Conservation (phyloP, 1,140 invertebrate species). For the Drosophila sp. region DNA sequence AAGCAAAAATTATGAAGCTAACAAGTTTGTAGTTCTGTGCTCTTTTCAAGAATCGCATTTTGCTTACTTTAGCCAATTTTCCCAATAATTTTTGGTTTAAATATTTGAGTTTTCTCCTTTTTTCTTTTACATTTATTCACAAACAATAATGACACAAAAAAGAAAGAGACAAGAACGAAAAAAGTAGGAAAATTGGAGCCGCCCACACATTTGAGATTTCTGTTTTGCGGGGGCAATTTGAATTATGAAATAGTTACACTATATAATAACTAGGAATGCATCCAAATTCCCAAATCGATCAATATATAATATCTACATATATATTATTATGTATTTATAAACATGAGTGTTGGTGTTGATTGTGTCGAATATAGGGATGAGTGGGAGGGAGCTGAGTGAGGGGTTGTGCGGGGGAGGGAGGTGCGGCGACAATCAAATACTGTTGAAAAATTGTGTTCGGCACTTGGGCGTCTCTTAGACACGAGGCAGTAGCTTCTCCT, state of each 20-base stretch:
- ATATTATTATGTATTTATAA: neutral
- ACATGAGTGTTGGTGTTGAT: neutral
- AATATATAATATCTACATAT: conserved; percentile 1
- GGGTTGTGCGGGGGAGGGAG: neutral
- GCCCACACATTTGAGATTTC: neutral
- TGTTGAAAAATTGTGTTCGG: conserved; percentile 35
- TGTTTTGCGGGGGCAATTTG: neutral
- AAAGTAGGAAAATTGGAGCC: conserved; percentile 3
- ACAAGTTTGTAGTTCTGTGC: too few relatives aligned
- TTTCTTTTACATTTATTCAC: conserved; percentile 27
- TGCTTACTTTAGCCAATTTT: too few relatives aligned
- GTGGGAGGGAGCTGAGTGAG: neutral
- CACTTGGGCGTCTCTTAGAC: conserved; percentile 38
- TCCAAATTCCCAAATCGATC: neutral
- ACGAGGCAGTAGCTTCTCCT: conserved; percentile 74
- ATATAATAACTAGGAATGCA: conserved; percentile 6
- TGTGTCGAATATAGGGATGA: conserved; percentile 8
- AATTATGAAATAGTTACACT: neutral
- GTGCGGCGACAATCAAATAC: conserved; percentile 50
- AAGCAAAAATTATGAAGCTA: too few relatives aligned
- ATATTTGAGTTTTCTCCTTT: neutral
- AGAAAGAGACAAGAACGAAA: conserved; percentile 13
- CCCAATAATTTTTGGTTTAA: too few relatives aligned
- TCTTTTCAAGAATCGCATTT: too few relatives aligned
- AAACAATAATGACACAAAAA: conserved; percentile 31